Percentiles rank a stretch among this genome's conserved stretches.
Conservation (phyloP, 2,888 invertebrate genomes). For the Polymixis flavicincta region DNA sequence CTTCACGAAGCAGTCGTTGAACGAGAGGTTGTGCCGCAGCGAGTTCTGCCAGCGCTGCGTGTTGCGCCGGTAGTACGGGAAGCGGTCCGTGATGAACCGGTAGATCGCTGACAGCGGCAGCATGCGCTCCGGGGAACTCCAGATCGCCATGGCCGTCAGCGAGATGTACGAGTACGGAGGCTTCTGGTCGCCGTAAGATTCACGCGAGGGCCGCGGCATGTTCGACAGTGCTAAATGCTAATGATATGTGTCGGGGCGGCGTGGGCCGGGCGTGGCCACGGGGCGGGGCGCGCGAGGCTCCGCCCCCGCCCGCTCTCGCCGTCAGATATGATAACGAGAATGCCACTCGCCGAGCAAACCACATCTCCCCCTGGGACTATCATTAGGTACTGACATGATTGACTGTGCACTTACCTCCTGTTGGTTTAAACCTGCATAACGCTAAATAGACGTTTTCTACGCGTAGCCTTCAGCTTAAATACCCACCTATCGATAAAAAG, state of each 20-base stretch:
- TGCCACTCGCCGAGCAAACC: constrained; percentile 84
- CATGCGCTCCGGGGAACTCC: constrained; percentile 99
- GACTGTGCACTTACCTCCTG: constrained; percentile 85
- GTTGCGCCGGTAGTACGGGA: constrained; percentile 97
- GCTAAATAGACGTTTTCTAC: constrained; percentile 43
- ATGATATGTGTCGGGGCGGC: constrained; percentile 85
- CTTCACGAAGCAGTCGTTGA: constrained; percentile 99
- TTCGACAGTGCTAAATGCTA: constrained; percentile 91
- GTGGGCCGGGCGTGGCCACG: constrained; percentile 66
- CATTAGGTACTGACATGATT: constrained; percentile 87
- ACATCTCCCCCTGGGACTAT: constrained; percentile 85
- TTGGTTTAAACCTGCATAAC: constrained; percentile 72
- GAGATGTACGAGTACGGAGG: constrained; percentile 99
- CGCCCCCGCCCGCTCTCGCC: constrained; percentile 66
- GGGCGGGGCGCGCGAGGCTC: constrained; percentile 64
- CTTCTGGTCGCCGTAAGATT: constrained; percentile 99
- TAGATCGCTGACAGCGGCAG: constrained; percentile 91
- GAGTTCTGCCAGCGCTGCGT: constrained; percentile 97
- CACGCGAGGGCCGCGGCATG: constrained; percentile 99
- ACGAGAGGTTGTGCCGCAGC: constrained; percentile 97
- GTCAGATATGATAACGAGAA: constrained; percentile 86
- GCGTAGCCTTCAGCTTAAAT: constrained; percentile 16
- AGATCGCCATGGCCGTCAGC: constrained; percentile 99
- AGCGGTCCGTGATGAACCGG: constrained; percentile 97
- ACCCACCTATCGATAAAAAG: constrained; percentile 2